Evolutionary conservation across 92 coral and sea anemone species (phyloP).

Genomic region (Scolanthus callimorphus): DNA sequence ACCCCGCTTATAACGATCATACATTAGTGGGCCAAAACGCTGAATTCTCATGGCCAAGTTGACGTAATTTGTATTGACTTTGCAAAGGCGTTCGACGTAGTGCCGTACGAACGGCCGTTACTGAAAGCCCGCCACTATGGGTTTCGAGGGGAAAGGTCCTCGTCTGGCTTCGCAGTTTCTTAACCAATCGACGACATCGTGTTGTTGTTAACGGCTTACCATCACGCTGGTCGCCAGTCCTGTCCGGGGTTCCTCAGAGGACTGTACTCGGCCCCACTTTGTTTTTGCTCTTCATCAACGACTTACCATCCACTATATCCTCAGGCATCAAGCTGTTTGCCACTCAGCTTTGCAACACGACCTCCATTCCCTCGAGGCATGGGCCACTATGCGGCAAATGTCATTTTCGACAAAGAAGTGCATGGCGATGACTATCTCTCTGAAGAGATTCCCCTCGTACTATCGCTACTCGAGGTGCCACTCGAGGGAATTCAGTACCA

Average conservation of each 20-base stretch:
- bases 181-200: neutral
- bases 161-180: neutral
- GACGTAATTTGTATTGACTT: conserved; percentile 2
- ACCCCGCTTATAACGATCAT: neutral
- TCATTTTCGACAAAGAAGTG: neutral
- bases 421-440: conserved; percentile 1
- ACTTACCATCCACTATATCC: neutral
- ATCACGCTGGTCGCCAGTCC: neutral
- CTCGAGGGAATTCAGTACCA: conserved; percentile 1
- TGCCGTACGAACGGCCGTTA: neutral
- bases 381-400: neutral
- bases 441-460: conserved; percentile 5
- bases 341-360: neutral
- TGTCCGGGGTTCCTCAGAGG: conserved; percentile 3
- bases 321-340: neutral
- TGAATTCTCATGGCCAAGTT: conserved; percentile 1
- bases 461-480: neutral
- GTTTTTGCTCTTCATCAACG: conserved; percentile 5
- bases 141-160: neutral
- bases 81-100: neutral
- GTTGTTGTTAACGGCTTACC: neutral
- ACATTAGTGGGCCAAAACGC: neutral
- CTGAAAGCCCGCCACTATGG: too few species aligned
- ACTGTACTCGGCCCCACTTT: conserved; percentile 1
- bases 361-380: conserved; percentile 3